Percentiles rank a stretch among this genome's conserved stretches.
These are phyloP conservation scores for Crocidura indochinensis DNA, from an alignment of 2,797 vertebrate species.

Conservation along the genomic window DNA sequence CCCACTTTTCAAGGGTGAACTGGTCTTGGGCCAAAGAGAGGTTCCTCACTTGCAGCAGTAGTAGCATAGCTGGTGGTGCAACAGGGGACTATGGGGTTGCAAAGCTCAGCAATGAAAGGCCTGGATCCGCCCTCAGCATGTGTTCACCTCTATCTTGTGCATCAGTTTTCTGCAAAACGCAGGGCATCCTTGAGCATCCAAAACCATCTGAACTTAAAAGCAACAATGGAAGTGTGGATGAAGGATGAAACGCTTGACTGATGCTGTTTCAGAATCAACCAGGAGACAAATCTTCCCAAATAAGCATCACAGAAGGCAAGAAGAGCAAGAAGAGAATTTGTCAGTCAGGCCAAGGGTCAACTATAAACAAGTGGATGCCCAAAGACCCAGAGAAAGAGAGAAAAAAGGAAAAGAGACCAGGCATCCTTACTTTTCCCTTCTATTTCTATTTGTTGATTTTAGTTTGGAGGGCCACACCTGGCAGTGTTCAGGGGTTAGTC, in stretches of 20 bases:
- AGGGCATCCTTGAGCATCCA: not conserved
- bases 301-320: not conserved
- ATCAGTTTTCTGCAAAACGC: not conserved
- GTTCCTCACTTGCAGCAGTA: not conserved
- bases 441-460: no score
- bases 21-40: not conserved
- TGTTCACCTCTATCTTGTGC: not conserved
- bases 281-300: conserved; percentile 37
- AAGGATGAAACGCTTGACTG: not conserved
- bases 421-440: not conserved
- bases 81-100: not conserved
- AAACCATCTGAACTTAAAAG: conserved; percentile 11
- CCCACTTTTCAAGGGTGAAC: not conserved
- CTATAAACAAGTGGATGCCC: not conserved
- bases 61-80: not conserved
- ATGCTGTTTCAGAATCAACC: conserved; percentile 11
- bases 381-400: not conserved
- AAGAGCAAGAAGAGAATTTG: not conserved
- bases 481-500: no score
- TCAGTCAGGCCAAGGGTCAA: not conserved
- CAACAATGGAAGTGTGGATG: not conserved
- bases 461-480: no score
- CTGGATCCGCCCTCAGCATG: not conserved
- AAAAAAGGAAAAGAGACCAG: not conserved
- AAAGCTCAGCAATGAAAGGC: not conserved